Percentiles rank a stretch among this genome's conserved stretches.
Evolutionary conservation across 64 coral and sea anemone species (phyloP).

Genomic region (Montipora foliosa): DNA sequence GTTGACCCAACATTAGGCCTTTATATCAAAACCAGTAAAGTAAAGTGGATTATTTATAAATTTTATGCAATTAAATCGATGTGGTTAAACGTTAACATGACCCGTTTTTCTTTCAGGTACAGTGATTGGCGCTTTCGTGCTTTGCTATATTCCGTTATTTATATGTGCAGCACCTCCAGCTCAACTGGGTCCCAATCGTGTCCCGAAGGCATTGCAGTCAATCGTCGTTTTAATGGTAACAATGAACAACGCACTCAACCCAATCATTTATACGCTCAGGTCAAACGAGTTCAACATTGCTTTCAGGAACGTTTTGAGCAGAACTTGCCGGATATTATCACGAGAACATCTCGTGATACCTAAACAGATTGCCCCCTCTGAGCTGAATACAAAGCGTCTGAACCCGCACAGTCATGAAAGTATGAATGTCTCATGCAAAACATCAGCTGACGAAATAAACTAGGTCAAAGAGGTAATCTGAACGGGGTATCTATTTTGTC

Average conservation of each 20-base stretch:
- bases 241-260: not conserved
- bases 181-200: not conserved
- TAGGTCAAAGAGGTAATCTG: no score
- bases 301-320: not conserved
- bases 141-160: not conserved
- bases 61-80: no score
- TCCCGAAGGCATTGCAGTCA: not conserved
- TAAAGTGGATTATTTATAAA: not conserved
- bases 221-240: not conserved
- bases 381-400: no score
- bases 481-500: no score
- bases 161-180: not conserved
- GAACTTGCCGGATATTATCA: not conserved
- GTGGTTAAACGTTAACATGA: no score
- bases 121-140: not conserved
- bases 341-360: no score
- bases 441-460: no score
- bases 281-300: conserved; percentile 1
- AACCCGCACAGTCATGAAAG: no score
- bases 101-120: not conserved
- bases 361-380: no score
- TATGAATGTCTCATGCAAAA: no score
- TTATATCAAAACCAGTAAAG: not conserved
- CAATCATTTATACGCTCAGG: conserved; percentile 1
- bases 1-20: no score